Base-by-base conservation (phyloP, 1,140 invertebrate species). In the Chironomus tepperi region DNA sequence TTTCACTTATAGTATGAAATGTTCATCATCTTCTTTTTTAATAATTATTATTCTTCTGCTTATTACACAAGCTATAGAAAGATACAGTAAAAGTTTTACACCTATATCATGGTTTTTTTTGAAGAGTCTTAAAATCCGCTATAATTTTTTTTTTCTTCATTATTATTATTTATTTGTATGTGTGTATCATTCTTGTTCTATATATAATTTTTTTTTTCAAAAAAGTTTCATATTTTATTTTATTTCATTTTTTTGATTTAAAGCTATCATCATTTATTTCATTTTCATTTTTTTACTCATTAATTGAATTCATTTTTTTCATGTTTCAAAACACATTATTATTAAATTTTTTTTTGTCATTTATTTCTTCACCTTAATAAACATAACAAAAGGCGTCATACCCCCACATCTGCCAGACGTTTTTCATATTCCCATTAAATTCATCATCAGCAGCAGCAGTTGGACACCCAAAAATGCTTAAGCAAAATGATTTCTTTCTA, bases 231-330 rank as follows among this genome's bases (percentile, higher is more conserved):
- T 47, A 15, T 47, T 47, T 67, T 67, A 2, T 12, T 67, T 12
- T 57, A 12, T 57, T 70, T 70, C 18, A 5, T 70, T 70, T 70
- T 18, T 70, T 70, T 15, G 18, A 18, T 18, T 70, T 70, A 70
- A 70, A 70, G 65, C 65, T 70, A 70, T 70, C 65, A 70, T 70
- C 65, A 19, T 70, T 70, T 70, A 19, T 70, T 70, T 19, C 6
- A 70, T 70, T 16, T 18, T 70, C 15, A 18, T 70, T 70, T 70
- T 10, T 21, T 70, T 9, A 70, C 6, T 18, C 18, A 70, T 21
- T 19, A 19, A 70, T 19, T 70, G 16, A 70, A 70, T 70, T 18
- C 65, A 18, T 70, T 70, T n/a, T n/a, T n/a, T 21, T 70, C 65
- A 70, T 19, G 16, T 19, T 70, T 18, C 9, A 57, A 70, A 70